These are phyloP conservation scores for Lepilemur ruficaudatus DNA, from an alignment of 2,797 vertebrate genomes.

Conservation along the genomic window DNA sequence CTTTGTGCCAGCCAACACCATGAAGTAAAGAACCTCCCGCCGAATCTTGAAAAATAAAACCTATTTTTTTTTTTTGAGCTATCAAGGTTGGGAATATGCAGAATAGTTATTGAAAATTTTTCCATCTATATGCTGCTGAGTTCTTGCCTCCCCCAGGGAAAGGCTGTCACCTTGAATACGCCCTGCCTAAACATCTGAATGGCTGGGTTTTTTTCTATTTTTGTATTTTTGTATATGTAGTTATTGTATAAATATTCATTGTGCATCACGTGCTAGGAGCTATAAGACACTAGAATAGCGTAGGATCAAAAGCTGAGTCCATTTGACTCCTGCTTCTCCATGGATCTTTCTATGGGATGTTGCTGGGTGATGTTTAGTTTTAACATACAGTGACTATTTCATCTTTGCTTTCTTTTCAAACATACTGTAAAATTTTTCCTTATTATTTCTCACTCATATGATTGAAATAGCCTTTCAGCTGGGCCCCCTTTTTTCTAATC, in stretches of 20 bases:
- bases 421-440: neutral
- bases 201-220: neutral
- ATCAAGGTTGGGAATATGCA: neutral
- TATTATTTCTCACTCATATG: neutral
- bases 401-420: neutral
- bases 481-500: neutral
- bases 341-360: neutral
- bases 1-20: neutral
- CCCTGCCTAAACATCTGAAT: neutral
- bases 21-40: conserved; percentile 5
- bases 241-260: neutral
- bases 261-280: neutral
- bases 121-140: neutral
- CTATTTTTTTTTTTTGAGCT: neutral
- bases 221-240: neutral
- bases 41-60: neutral
- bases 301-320: neutral
- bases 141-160: neutral
- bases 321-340: neutral
- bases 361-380: neutral
- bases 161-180: neutral
- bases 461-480: neutral
- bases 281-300: neutral
- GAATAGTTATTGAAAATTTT: neutral
- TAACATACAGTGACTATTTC: neutral